Conservation (phyloP, 64 coral and sea anemone species). For the Stichodactyla mertensii region DNA sequence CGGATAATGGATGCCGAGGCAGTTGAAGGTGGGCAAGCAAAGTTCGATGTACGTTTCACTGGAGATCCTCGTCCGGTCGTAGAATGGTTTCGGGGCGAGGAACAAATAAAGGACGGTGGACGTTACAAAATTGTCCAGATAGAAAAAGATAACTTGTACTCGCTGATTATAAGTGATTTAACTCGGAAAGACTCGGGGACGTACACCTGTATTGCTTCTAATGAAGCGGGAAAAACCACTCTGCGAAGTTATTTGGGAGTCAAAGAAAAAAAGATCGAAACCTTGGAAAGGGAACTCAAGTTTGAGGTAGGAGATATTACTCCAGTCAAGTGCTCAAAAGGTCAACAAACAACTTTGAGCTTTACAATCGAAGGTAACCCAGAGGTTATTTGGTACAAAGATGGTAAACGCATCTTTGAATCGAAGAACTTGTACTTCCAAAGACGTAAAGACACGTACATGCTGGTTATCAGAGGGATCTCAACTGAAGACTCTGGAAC, state of each 20-base stretch:
- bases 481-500: conserved; percentile 7
- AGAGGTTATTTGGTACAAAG: conserved; percentile 16
- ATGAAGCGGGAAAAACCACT: conserved; percentile 67
- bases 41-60: conserved; percentile 52
- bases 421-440: conserved; percentile 8
- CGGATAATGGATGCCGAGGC: conserved; percentile 36
- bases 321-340: neutral
- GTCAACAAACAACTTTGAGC: conserved; percentile 9
- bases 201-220: conserved; percentile 67
- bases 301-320: neutral
- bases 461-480: conserved; percentile 1
- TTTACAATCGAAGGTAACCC: conserved; percentile 17
- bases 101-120: conserved; percentile 53
- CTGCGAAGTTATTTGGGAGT: conserved; percentile 59
- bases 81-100: conserved; percentile 75
- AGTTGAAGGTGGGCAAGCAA: conserved; percentile 56
- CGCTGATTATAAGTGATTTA: conserved; percentile 40
- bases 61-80: conserved; percentile 77
- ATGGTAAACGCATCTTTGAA: conserved; percentile 14
- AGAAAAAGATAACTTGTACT: conserved; percentile 60
- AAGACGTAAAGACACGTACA: conserved; percentile 14
- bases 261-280: conserved; percentile 50
- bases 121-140: conserved; percentile 29
- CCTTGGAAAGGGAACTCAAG: conserved; percentile 24
- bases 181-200: conserved; percentile 63